A percentile compares a stretch with the other conserved stretches of the same genome.
Evolutionary conservation across 64 coral and sea anemone species (phyloP).

Genomic region (Montipora cactus): DNA sequence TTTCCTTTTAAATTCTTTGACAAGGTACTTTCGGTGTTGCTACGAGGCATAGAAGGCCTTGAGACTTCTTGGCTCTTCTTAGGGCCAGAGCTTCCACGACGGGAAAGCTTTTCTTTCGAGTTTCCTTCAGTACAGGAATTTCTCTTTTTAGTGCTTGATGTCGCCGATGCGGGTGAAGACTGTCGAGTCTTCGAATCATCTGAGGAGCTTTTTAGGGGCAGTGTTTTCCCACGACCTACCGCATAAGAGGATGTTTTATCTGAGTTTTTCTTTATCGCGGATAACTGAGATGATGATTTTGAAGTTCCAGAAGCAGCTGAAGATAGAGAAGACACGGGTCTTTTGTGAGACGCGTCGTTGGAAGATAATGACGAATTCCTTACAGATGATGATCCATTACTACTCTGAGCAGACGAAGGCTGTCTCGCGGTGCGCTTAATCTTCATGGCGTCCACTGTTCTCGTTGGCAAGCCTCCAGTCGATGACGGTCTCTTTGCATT

Average conservation of each 20-base stretch:
- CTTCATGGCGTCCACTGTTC: background rate
- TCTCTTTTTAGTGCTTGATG: background rate
- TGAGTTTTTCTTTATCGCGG: background rate
- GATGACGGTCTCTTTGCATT: background rate
- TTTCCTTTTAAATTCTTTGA: conserved; percentile 2
- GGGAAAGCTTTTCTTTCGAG: background rate
- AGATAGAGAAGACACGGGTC: background rate
- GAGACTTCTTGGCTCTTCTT: background rate
- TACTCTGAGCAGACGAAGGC: background rate
- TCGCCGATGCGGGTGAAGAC: background rate
- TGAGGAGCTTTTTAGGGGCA: background rate
- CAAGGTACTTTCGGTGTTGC: background rate
- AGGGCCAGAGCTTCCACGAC: background rate
- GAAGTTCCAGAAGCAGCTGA: background rate
- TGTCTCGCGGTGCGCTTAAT: background rate
- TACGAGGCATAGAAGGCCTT: background rate
- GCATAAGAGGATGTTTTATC: background rate
- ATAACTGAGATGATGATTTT: background rate
- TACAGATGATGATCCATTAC: background rate
- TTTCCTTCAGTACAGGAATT: background rate
- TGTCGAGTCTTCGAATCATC: background rate
- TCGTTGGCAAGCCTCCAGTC: background rate
- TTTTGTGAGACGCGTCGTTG: background rate
- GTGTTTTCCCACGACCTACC: background rate
- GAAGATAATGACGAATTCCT: background rate